phyloP scores from a whole-genome alignment of 2,888 invertebrate species.

The Tryphoninae sp. region DNA sequence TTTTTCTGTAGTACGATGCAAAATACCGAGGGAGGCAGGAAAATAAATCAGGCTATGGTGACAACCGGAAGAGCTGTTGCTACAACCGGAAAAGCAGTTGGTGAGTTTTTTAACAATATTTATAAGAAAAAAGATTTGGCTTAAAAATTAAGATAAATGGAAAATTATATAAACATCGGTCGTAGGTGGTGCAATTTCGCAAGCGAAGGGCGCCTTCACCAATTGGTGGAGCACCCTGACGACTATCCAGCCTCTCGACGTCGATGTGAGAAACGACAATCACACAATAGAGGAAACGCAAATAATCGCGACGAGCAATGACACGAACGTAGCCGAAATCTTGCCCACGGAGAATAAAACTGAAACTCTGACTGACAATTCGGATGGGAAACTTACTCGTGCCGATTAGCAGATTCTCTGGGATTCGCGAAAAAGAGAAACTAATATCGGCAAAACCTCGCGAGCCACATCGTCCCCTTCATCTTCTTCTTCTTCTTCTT shows the following conservation, averaged over 20 bases:
- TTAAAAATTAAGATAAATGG: too few relatives aligned
- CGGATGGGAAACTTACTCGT: constrained; percentile 42
- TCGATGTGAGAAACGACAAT: constrained; percentile 62
- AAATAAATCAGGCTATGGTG: constrained; percentile 95
- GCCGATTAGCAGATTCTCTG: constrained; percentile 54
- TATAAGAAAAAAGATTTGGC: too few relatives aligned
- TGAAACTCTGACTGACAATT: constrained; percentile 29
- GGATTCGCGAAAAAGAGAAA: constrained; percentile 13
- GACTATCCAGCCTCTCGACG: constrained; percentile 81
- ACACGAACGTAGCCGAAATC: constrained; percentile 14
- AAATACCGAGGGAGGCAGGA: constrained; percentile 95
- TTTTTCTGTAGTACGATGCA: constrained; percentile 91
- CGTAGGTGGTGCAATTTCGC: constrained; percentile 91
- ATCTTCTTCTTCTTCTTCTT: constrained; percentile 9
- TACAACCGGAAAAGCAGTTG: constrained; percentile 88
- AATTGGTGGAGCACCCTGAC: constrained; percentile 92
- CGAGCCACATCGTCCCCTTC: background rate
- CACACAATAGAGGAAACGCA: constrained; percentile 50
- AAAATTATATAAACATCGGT: constrained; percentile 51
- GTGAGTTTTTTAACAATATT: constrained; percentile 79
- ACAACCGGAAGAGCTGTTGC: constrained; percentile 95
- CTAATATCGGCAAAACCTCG: background rate
- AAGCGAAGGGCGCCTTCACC: constrained; percentile 92
- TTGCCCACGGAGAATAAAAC: constrained; percentile 42
- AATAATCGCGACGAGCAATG: constrained; percentile 44